Evolutionary conservation across 2,113 vertebrate genomes (phyloP), one percentile per base, ranked within the genome.

Genomic region (Garra rufa): DNA sequence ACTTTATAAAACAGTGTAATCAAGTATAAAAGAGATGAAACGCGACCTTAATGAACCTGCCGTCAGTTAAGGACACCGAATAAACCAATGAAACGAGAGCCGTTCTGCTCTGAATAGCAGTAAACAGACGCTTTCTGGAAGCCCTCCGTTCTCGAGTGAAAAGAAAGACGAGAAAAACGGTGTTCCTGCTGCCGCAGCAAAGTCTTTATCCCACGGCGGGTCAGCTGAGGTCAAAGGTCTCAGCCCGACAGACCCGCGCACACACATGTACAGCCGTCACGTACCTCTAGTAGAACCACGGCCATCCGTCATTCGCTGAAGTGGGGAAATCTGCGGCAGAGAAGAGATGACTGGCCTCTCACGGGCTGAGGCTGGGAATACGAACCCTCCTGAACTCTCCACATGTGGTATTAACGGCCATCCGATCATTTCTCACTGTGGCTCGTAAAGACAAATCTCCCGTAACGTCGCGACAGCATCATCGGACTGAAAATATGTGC

Each of bases 401-500:
- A 57, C 41, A 19, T 44, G 59, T 86, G 50, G 46, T 92, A 91
- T 93, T 93, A 90, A 93, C 70, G 79, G 81, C 75, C 88, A 59
- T 81, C 59, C 34, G 93, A 92, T 92, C 91, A 90, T 92, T 90
- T 94, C 91, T 93, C 93, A 93, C 93, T 93, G 91, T 92, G 88
- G 87, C 87, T 94, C 93, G 91, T 91, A 91, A 88, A 83, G 90
- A 93, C 93, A 86, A 89, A 92, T 44, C 91, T 92, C 92, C 92
- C 94, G 86, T 87, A 8, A 85, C 88, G 91, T 76, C 90, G 92
- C 92, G 89, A 92, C 91, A 94, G 89, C 92, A 94, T 88, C 78
- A 93, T 89, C 92, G 92, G 93, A 93, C 93, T 94, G 93, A 95
- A 93, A 93, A 94, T 92, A 92, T 85, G 93, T 93, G 92, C 93